Evolutionary conservation across 2,888 invertebrate genomes (phyloP).

Genomic region (Ischnura elegans): DNA sequence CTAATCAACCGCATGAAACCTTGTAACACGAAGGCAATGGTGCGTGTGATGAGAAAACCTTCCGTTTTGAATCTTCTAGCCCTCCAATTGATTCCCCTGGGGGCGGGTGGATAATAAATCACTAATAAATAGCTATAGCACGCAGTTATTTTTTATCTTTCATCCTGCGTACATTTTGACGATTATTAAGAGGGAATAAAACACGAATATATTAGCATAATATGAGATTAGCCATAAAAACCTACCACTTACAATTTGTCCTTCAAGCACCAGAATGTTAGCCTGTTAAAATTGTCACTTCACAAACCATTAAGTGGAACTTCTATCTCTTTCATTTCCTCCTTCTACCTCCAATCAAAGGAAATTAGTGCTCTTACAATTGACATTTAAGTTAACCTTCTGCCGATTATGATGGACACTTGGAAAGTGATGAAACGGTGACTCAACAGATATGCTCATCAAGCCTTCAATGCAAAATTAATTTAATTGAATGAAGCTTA

Average conservation of each 20-base stretch:
- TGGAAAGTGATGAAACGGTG: neutral
- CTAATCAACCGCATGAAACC: too few relatives aligned
- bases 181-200: neutral
- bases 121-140: too few relatives aligned
- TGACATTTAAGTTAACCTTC: neutral
- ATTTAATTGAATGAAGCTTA: too few relatives aligned
- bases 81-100: too few relatives aligned
- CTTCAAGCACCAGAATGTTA: neutral
- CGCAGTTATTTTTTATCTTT: neutral
- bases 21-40: too few relatives aligned
- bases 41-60: too few relatives aligned
- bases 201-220: neutral
- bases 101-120: too few relatives aligned
- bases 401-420: neutral
- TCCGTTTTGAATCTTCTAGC: too few relatives aligned
- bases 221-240: neutral
- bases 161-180: neutral
- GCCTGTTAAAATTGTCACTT: neutral
- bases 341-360: neutral
- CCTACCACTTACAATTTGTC: neutral
- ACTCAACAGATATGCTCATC: neutral
- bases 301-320: neutral
- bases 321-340: neutral
- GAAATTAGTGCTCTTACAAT: neutral
- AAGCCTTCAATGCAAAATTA: too few relatives aligned